Base-by-base conservation (phyloP, 1,140 invertebrate species). In the Macrobrachium nipponense region DNA sequence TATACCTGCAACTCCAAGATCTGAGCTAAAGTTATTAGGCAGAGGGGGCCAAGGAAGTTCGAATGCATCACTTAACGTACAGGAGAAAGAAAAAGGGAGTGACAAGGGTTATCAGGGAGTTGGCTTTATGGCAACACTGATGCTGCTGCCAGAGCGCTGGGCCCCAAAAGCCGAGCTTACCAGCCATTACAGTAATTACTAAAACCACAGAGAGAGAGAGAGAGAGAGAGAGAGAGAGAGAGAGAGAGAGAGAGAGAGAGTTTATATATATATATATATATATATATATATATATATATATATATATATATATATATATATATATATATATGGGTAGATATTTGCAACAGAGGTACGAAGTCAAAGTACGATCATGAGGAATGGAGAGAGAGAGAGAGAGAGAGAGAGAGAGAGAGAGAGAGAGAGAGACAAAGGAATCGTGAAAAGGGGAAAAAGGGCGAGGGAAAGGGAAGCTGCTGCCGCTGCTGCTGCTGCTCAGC, bases 151-250 rank as follows among this genome's bases (percentile, higher is more conserved):
- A 51, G 51, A 51, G 51, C 68, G 51, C 68, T 20, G 66, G 27
- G 27, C 60, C 62, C 62, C 75, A 61, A 85, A 62, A 82, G 44
- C 44, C 70, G 73, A 73, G 75, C 75, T 85, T 85, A 60, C 43
- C 82, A 23, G n/a, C 82, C 82, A 85, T 85, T 85, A 85, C 82
- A 68, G 76, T 85, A 85, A 85, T 85, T 85, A 85, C 83, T 85
- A 66, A 85, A 85, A 61, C 83, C 18, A 60, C 10, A 60, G 59
- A 23, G 59, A 27, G 27, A 64, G 58, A 61, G 61, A 66, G 61
- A 61, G 61, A 64, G 36, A 44, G 78, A 61, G 59, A 27, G 76
- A 36, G n/a, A 61, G 61, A 61, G 61, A 66, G 78, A 43, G 23
- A 61, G 60, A 61, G 27, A 20, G n/a, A n/a, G n/a, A n/a, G n/a